Percentiles rank a stretch among this genome's conserved stretches.
Evolutionary conservation across 2,113 vertebrate genomes (phyloP).

Genomic region (Gorsachius goisagi): DNA sequence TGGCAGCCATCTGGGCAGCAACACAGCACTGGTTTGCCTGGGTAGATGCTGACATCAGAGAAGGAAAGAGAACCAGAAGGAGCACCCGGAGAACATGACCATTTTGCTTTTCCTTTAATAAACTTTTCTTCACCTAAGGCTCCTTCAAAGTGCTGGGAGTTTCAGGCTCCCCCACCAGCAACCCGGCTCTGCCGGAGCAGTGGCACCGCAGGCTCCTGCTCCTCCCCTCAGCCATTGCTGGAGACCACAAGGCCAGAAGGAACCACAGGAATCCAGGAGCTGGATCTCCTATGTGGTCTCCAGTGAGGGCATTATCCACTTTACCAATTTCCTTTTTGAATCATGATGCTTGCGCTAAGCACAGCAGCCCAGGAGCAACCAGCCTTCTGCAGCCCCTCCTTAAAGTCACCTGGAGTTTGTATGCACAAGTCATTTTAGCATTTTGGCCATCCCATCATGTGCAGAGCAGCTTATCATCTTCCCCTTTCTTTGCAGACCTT

Average conservation of each 20-base stretch:
- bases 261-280: neutral
- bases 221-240: neutral
- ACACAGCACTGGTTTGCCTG: rapidly evolving
- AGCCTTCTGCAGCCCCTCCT: neutral
- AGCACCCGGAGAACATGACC: neutral
- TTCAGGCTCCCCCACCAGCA: rapidly evolving
- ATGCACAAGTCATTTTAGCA: rapidly evolving
- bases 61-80: neutral
- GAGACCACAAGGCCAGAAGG: rapidly evolving
- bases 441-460: neutral
- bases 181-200: neutral
- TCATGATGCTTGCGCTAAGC: neutral
- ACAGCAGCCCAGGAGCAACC: neutral
- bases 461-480: rapidly evolving
- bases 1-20: neutral
- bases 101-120: neutral
- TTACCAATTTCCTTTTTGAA: neutral
- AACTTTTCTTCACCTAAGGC: neutral
- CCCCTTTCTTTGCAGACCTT: neutral
- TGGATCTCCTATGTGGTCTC: neutral
- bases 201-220: neutral
- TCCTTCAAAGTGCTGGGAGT: neutral
- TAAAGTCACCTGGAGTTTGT: neutral
- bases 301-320: neutral
- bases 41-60: neutral